Conservation (phyloP, 2,888 invertebrate species). For the Coleophora deauratella region DNA sequence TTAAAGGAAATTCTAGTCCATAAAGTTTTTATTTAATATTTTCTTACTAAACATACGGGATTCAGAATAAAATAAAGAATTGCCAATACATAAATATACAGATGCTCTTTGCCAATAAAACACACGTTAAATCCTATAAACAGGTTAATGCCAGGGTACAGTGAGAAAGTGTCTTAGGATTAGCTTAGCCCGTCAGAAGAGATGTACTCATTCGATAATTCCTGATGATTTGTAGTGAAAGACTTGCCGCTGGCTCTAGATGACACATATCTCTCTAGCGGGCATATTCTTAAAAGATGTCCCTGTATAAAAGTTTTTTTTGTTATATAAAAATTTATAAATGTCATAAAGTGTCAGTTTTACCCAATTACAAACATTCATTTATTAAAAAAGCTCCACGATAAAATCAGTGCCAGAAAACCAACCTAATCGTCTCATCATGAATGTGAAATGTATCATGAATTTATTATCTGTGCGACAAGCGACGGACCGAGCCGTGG, state of each 20-base stretch:
- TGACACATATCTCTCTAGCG: slow-evolving; percentile 23
- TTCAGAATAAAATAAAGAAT: too few relatives aligned
- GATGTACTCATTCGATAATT: slow-evolving; percentile 63
- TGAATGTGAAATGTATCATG: slow-evolving; percentile 42
- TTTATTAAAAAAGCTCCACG: slow-evolving; percentile 11
- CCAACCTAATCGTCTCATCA: slow-evolving; percentile 44
- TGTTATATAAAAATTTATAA: neutral
- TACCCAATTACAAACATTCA: neutral
- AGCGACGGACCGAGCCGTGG: slow-evolving; percentile 42
- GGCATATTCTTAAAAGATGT: neutral
- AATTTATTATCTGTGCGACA: slow-evolving; percentile 53
- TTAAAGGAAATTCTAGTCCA: too few relatives aligned
- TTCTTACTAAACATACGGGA: too few relatives aligned
- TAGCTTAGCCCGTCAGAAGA: slow-evolving; percentile 48
- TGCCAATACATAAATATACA: too few relatives aligned
- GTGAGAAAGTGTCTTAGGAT: slow-evolving; percentile 35
- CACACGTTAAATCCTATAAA: too few relatives aligned
- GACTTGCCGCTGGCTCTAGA: slow-evolving; percentile 46
- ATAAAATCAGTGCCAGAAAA: slow-evolving; percentile 34
- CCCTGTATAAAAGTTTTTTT: neutral
- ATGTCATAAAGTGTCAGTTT: neutral
- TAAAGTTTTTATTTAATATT: too few relatives aligned
- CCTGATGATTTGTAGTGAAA: slow-evolving; percentile 55
- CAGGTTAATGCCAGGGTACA: neutral
- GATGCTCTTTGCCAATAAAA: too few relatives aligned